Base-by-base conservation (phyloP, 2,888 invertebrate species). In the Trichopria drosophilae region DNA sequence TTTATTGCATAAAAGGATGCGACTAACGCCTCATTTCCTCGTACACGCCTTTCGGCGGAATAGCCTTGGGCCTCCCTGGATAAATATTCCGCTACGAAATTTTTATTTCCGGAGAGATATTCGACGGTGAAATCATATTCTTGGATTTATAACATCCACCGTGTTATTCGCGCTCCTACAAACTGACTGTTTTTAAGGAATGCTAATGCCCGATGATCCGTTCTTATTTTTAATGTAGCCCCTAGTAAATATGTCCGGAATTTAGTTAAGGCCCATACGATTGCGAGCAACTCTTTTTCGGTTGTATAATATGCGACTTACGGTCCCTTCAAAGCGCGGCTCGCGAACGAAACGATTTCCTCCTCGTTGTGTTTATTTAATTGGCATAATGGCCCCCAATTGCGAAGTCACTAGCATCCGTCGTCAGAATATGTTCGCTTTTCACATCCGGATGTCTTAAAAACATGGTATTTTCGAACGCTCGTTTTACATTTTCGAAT, bases 131-230 rank as follows among this genome's bases (percentile, higher is more conserved):
- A n/a, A n/a, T n/a, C n/a, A n/a, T n/a, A n/a, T n/a, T n/a, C n/a
- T 35, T 66, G 62, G 2, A 67, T 50, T n/a, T 48, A 57, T 1
- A 61, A 15, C 6, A 59, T 50, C 64, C 66, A 70, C 4, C 71
- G 32, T 2, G 58, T 61, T 0, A 69, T 18, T n/a, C 67, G 43
- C 4, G 57, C 48, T 26, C 51, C 58, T 3, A 59, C 35, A 34
- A 34, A 34, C 10, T n/a, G 13, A 6, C 13, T 16, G 3, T 5
- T 13, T 6, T 13, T 6, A 4, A 69, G 34, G 44, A 65, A 69
- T 0, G 51, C 55, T 1, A 67, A 40, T 1, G 59, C 52, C 15
- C 60, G 53, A 46, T 67, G 64, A 39, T 68, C 69, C 1, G 61
- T 65, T 15, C 10, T 6, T 24, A 24, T 24, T 24, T 24, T 24